Conservation (phyloP, 1,140 invertebrate genomes). For the honey bee (Apis mellifera) region DNA sequence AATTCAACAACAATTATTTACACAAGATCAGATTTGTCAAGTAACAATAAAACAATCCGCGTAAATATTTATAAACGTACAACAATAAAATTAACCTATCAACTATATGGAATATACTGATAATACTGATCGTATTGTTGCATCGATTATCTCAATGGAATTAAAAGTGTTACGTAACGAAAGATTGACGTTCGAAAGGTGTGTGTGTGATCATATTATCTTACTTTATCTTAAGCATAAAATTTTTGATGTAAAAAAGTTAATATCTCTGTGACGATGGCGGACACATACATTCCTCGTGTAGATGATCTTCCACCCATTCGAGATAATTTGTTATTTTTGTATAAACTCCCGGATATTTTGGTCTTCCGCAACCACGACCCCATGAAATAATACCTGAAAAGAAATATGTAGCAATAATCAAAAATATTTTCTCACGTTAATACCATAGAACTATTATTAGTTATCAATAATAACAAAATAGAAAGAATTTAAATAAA, state of each 20-base stretch:
- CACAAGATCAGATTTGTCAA: not conserved
- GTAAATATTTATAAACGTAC: not conserved
- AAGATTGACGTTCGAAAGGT: not conserved
- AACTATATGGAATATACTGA: not conserved
- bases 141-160: not conserved
- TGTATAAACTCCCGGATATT: constrained; percentile 90
- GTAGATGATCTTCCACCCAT: constrained; percentile 84
- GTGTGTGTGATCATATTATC: not conserved
- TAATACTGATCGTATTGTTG: constrained; percentile 38
- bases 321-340: constrained; percentile 86
- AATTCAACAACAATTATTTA: constrained; percentile 27
- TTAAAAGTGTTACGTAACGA: not conserved
- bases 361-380: constrained; percentile 87
- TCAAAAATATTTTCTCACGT: not conserved
- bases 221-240: not conserved
- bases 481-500: not conserved
- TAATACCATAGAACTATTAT: too few species aligned
- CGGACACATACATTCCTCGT: constrained; percentile 82
- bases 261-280: constrained; percentile 60
- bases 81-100: not conserved
- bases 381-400: constrained; percentile 90
- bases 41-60: not conserved
- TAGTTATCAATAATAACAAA: not conserved
- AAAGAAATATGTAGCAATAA: not conserved
- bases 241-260: not conserved